Evolutionary conservation across 2,888 invertebrate species (phyloP).

Genomic region (Pristionchus exspectatus): DNA sequence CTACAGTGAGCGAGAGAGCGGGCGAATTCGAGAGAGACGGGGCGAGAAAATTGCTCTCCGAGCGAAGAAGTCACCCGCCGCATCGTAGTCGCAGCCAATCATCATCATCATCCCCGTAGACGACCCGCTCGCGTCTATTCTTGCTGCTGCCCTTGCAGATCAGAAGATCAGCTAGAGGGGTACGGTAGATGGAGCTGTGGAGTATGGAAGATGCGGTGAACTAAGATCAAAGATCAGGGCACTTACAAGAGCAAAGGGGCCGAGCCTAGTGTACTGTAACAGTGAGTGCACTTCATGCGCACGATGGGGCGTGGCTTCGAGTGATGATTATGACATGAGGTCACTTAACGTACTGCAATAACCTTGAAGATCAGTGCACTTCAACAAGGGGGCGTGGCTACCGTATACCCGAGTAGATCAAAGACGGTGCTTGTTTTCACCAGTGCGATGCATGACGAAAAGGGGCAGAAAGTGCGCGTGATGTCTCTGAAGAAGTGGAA

Average conservation of each 20-base stretch:
- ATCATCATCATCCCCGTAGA: neutral
- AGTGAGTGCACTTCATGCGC: neutral
- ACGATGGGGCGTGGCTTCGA: neutral
- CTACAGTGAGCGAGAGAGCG: neutral
- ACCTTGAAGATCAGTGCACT: neutral
- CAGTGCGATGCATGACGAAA: constrained; percentile 24
- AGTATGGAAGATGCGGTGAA: no score
- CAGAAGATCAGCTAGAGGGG: neutral
- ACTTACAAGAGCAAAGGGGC: neutral
- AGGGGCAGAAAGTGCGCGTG: constrained; percentile 19
- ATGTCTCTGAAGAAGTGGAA: neutral
- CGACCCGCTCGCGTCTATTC: neutral
- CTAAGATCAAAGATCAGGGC: no score
- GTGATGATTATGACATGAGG: no score
- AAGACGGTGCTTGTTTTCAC: neutral
- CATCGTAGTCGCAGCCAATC: neutral
- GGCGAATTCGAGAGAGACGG: neutral
- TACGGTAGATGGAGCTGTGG: neutral
- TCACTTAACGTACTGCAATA: no score
- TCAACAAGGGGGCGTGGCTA: neutral
- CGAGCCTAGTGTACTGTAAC: neutral
- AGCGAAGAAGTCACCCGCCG: neutral
- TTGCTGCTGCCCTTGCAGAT: neutral
- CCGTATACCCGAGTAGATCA: neutral
- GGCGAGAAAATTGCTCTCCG: neutral